Percentiles rank a stretch among this genome's conserved stretches.
Evolutionary conservation across 2,113 vertebrate species (phyloP).

Genomic region (Hemichromis elongatus): DNA sequence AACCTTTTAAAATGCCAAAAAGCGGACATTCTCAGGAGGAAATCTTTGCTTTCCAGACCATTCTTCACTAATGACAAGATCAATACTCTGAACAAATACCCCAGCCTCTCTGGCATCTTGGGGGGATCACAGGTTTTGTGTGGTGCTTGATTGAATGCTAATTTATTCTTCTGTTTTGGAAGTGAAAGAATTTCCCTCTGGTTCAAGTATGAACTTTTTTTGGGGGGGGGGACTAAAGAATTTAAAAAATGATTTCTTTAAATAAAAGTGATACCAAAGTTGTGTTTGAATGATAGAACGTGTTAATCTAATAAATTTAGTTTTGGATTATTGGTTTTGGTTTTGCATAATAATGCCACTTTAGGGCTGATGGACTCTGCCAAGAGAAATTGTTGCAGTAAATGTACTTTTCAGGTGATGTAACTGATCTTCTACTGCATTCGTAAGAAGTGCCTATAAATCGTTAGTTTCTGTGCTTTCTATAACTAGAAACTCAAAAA

Average conservation of each 20-base stretch:
- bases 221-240: not conserved
- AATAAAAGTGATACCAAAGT: not conserved
- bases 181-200: not conserved
- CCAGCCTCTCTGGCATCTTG: slow-evolving; percentile 2
- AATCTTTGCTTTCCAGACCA: slow-evolving; percentile 20
- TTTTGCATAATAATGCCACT: not conserved
- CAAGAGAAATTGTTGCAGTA: not conserved
- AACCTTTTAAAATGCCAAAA: slow-evolving; percentile 8
- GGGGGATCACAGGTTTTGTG: not conserved
- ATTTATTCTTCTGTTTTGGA: slow-evolving; percentile 6
- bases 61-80: slow-evolving; percentile 45
- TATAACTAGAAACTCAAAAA: not conserved
- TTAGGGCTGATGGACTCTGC: not conserved
- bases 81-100: not conserved
- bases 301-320: not conserved
- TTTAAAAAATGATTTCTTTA: not conserved
- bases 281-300: not conserved
- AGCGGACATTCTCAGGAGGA: slow-evolving; percentile 35
- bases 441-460: not conserved
- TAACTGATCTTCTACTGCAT: not conserved
- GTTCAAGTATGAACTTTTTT: not conserved
- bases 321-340: not conserved
- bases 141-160: slow-evolving; percentile 8
- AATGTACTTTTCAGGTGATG: not conserved
- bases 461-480: not conserved